Conservation (phyloP, 1,140 invertebrate species). For the Coelopa frigida region DNA sequence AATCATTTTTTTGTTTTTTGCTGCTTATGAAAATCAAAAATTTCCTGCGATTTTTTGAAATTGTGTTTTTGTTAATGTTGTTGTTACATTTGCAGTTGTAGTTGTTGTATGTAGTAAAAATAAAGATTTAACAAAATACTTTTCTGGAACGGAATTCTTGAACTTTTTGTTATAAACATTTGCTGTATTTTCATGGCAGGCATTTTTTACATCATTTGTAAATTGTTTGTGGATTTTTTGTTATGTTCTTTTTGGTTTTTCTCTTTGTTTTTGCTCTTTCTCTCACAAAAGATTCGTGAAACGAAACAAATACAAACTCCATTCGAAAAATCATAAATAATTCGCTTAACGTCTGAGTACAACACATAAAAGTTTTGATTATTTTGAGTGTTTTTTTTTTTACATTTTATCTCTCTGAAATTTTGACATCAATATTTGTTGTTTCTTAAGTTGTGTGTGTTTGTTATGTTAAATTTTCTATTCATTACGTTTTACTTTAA, state of each 20-base stretch:
- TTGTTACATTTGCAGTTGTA: neutral
- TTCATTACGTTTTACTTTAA: constrained; percentile 16
- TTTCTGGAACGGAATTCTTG: constrained; percentile 43
- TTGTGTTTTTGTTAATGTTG: neutral
- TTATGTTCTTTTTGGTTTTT: constrained; percentile 32
- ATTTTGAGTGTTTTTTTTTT: constrained; percentile 25
- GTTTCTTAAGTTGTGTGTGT: constrained; percentile 37
- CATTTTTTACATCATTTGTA: too few relatives aligned
- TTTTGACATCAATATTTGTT: constrained; percentile 21
- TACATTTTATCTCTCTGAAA: constrained; percentile 22
- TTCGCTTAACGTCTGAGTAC: constrained; percentile 10
- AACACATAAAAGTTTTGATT: constrained; percentile 24
- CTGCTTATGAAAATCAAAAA: too few relatives aligned
- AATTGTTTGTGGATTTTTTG: too few relatives aligned
- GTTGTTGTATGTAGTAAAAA: too few relatives aligned
- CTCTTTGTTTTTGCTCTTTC: constrained; percentile 13
- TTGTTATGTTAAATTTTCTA: constrained; percentile 15
- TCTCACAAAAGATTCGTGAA: constrained; percentile 8
- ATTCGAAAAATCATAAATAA: neutral
- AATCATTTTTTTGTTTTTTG: constrained; percentile 6
- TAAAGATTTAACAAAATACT: too few relatives aligned
- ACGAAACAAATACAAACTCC: constrained; percentile 6
- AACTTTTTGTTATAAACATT: constrained; percentile 28
- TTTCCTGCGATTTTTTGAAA: too few relatives aligned
- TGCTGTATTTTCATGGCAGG: too few relatives aligned